Evolutionary conservation across 2,797 vertebrate species (phyloP), one percentile per base, ranked within the genome.

Genomic region (Chromobotia macracanthus): DNA sequence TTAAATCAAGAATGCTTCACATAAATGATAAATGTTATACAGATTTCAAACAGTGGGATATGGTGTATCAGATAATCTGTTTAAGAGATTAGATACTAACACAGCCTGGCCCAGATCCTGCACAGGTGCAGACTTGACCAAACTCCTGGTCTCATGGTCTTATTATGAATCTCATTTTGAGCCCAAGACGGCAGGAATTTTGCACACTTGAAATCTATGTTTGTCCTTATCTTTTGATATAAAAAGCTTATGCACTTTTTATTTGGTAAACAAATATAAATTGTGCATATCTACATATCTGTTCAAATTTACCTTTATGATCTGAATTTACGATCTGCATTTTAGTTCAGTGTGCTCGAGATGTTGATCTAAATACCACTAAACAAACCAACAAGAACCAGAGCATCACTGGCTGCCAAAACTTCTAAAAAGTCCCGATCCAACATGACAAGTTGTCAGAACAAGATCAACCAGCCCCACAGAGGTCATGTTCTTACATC

Each of bases 51-150:
- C n/a, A 51, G 8, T 69, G 5, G 48, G 19, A 23, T 70, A 68
- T 53, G 35, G 72, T 3, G 18, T 68, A 23, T 16, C 7, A 76
- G 67, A 81, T 92, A 90, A 93, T 84, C 83, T 74, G 89, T 85
- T 92, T 89, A 91, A 88, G 89, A 88, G 91, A 90, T 92, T 92
- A 90, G 80, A 80, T 61, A 38, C 9, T 38, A 66, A 48, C 11
- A 25, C 65, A 44, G 50, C 4, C 23, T 31, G 48, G 41, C n/a
- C 28, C 58, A 64, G 19, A 67, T 41, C 11, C 11, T 46, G 3
- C 64, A 3, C 10, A 44, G 38, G 41, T 41, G 66, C 35, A 76
- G 35, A 46, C 23, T 19, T 76, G 38, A 31, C 53, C 61, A 10
- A 35, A 41, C 11, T n/a, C n/a, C n/a, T n/a, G n/a, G n/a, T n/a